A percentile compares a stretch with the other conserved stretches of the same genome.
Conservation (phyloP, 2,797 vertebrate genomes). For the Alauda arvensis region DNA sequence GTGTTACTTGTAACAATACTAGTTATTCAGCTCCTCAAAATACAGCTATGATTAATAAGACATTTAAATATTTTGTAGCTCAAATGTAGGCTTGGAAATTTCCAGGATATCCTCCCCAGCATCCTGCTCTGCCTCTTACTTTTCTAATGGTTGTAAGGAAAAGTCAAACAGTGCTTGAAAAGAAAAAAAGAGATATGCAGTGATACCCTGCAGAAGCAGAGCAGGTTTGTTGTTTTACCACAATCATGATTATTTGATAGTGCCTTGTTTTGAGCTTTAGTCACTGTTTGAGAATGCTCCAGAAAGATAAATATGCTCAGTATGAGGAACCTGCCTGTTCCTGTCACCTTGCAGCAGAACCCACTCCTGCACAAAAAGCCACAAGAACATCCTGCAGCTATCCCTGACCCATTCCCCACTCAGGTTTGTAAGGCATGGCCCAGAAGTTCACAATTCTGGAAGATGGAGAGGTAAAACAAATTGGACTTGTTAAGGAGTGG, state of each 20-base stretch:
- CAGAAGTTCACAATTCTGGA: not conserved
- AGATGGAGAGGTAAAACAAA: not conserved
- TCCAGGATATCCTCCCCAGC: not conserved
- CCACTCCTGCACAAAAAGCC: not conserved
- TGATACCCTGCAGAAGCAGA: not conserved
- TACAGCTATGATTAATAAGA: not conserved
- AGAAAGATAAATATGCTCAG: not conserved
- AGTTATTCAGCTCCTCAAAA: not conserved
- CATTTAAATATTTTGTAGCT: not conserved
- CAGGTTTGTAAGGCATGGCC: fast-evolving
- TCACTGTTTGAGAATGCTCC: not conserved
- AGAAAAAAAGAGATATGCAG: not conserved
- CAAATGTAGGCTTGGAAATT: not conserved
- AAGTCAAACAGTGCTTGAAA: not conserved
- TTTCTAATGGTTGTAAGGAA: not conserved
- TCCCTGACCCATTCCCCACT: not conserved
- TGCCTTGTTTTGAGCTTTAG: not conserved
- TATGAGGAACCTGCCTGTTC: not conserved
- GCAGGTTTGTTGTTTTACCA: not conserved
- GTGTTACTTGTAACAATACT: not conserved
- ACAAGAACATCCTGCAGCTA: not conserved
- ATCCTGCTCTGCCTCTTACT: not conserved
- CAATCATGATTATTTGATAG: not conserved
- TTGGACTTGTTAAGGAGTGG: not conserved
- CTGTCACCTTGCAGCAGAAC: not conserved